These are phyloP conservation scores for Eretmocerus hayati DNA, from an alignment of 2,888 invertebrate species.

Conservation along the genomic window DNA sequence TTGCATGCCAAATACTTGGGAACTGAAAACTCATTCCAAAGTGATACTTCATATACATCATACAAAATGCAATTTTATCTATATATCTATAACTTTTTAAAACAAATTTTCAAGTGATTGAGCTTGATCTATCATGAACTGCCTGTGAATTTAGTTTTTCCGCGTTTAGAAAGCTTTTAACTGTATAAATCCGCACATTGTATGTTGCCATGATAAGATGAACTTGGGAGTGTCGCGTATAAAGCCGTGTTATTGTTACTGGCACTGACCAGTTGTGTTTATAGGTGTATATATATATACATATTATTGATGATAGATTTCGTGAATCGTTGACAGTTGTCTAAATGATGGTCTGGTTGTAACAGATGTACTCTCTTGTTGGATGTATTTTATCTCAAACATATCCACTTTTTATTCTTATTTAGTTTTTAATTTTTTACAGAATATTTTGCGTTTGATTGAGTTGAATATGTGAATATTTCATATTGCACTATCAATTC, in stretches of 20 bases:
- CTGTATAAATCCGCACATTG: conserved; percentile 6
- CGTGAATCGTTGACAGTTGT: conserved; percentile 12
- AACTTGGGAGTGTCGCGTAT: conserved; percentile 1
- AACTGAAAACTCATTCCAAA: conserved; percentile 8
- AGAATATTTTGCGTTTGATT: conserved; percentile 7
- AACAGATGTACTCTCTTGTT: conserved; percentile 10
- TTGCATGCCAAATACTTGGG: conserved; percentile 9
- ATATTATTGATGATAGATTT: conserved; percentile 6
- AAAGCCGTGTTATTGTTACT: conserved; percentile 13
- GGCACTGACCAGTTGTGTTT: conserved; percentile 8
- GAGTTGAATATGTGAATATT: conserved; percentile 18
- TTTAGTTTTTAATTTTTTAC: conserved; percentile 17
- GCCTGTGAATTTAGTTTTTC: conserved; percentile 15
- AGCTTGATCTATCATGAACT: conserved; percentile 11
- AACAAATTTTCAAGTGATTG: conserved; percentile 6
- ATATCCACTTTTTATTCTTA: conserved; percentile 14
- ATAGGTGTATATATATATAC: conserved; percentile 17
- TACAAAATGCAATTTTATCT: background rate
- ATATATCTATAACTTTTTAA: background rate
- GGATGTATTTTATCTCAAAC: conserved; percentile 17
- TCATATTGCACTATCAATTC: conserved; percentile 11
- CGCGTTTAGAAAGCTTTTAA: conserved; percentile 13
- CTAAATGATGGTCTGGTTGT: conserved; percentile 6
- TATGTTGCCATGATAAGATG: background rate
- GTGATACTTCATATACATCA: conserved; percentile 12